Conservation (phyloP, 64 coral and sea anemone species). For the Trachythela sp. region DNA sequence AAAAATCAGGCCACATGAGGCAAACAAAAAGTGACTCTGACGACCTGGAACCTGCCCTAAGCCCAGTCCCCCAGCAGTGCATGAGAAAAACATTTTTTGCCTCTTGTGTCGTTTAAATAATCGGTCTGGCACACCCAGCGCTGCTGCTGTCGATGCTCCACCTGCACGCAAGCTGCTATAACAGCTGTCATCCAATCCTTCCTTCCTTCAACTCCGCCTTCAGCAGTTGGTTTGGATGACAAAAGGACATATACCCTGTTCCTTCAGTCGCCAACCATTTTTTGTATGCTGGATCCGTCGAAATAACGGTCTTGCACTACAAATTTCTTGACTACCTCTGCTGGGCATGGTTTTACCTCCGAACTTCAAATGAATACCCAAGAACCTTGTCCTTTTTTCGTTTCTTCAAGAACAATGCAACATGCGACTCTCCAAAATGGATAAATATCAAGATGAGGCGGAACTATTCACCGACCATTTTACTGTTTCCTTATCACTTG, state of each 20-base stretch:
- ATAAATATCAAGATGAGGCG: too few relatives aligned
- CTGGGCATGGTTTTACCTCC: background rate
- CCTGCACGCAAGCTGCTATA: constrained; percentile 8
- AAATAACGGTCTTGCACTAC: background rate
- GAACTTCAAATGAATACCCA: background rate
- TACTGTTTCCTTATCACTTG: too few relatives aligned
- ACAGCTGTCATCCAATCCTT: background rate
- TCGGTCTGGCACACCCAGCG: background rate
- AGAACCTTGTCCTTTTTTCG: background rate
- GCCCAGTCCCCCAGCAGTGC: constrained; percentile 19
- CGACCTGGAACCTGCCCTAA: too few relatives aligned
- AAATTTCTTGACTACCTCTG: too few relatives aligned
- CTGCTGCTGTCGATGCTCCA: constrained; percentile 20
- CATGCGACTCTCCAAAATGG: background rate
- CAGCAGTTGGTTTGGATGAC: background rate
- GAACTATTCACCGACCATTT: too few relatives aligned
- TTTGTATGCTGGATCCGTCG: background rate
- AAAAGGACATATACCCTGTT: background rate
- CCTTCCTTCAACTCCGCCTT: background rate
- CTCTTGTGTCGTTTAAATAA: background rate
- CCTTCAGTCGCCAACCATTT: background rate
- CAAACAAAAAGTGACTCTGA: background rate
- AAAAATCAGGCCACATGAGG: too few relatives aligned
- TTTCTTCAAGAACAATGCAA: background rate
- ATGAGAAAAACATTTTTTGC: constrained; percentile 23